Evolutionary conservation across 2,113 vertebrate species (phyloP), one percentile per base, ranked within the genome.

Genomic region (Ceyx melanurus): DNA sequence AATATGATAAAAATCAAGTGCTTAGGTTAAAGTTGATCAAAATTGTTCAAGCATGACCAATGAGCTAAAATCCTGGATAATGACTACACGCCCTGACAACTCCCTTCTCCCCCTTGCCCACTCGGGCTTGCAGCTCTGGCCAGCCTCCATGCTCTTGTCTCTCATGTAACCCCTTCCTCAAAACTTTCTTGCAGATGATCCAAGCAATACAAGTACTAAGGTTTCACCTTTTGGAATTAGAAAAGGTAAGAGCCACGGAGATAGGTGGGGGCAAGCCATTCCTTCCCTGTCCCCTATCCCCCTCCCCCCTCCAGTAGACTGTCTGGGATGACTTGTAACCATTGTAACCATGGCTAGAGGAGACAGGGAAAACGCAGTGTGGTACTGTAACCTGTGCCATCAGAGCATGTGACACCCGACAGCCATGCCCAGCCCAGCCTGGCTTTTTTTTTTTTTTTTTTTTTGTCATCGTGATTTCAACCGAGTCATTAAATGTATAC

Each of bases 131-230:
- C 80, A 58, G 56, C 65, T 51, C 75, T 60, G 58, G 75, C 15
- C 72, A 53, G 50, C 28, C n/a, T 67, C 70, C 23, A 10, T 61
- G 60, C 42, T 73, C 54, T 23, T 56, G 28, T 87, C 67, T 67
- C 88, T 54, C 84, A 82, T 37, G 31, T 96, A 97, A 97, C 92
- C 88, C 76, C 61, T 68, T 68, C 40, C 82, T 96, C 86, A 80
- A 81, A 96, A 97, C 95, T 97, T 94, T 94, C 95, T 97, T 98
- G 53, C 98, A 99, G 99, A 99, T 99, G 99, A 99, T 99, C 94
- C 99, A 99, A 98, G 99, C 99, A 98, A 99, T 99, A 98, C 99
- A 99, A 99, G 99, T 99, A 97, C 98, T 99, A 99, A 98, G 99
- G 97, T 99, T 99, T 98, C 99, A 99, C 95, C 99, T 99, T 97